Base-by-base conservation (phyloP, 1,140 invertebrate genomes). In the Pseudomyrmex gracilis region DNA sequence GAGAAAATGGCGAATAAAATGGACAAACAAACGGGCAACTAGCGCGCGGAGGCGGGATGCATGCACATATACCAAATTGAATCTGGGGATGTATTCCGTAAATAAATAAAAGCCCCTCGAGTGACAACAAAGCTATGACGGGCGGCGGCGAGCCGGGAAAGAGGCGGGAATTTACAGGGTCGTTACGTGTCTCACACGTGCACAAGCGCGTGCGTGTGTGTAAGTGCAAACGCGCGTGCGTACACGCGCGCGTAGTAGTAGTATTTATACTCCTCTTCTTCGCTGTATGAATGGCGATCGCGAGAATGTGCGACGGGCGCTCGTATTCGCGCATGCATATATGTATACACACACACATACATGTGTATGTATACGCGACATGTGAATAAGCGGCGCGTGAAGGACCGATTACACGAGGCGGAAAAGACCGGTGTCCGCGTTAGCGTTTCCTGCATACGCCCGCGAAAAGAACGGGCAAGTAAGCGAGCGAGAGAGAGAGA, bases 61-160 rank as follows among this genome's bases (percentile, higher is more conserved):
- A 73, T 67, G 53, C 60, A 66, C 71, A 58, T 22, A 57, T 63
- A 78, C 82, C 70, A 91, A 91, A 92, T 91, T 87, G 84, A 92
- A 91, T 92, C 77, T 85, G 82, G 71, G 77, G 89, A 85, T 90
- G 85, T 90, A 93, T 92, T 91, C 85, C 90, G 87, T 91, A 91
- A 92, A 93, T 92, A 92, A 92, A 91, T 91, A 92, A 91, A 91
- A 89, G 83, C 66, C 84, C 83, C 63, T 82, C 68, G 82, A 83
- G 71, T 76, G 64, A 70, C 53, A 64, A 73, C 60, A 51, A 67
- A 68, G 58, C 76, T 78, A 55, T 51, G 64, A 57, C 20, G 77
- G 67, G 61, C 20, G 10, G 70, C 49, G 24, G 15, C 34, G 22
- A 2, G 3, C 60, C 5, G 61, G 43, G 13, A 60, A 15, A 24